phyloP scores from a whole-genome alignment of 53 echinoderm and acorn worm genomes.

The Glandiceps talaboti region DNA sequence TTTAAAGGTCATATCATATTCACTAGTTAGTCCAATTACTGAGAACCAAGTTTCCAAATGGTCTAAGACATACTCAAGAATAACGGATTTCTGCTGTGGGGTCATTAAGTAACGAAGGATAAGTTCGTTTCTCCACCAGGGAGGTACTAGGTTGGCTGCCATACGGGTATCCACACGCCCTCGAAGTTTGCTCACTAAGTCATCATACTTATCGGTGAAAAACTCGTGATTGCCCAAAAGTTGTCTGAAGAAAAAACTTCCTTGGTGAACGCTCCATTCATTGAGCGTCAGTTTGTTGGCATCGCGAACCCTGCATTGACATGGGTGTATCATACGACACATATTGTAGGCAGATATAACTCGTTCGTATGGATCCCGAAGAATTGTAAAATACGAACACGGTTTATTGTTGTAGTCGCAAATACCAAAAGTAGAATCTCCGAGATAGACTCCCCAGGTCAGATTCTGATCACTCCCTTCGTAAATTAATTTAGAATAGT shows the following conservation, averaged over 20 bases:
- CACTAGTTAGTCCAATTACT: slow-evolving; percentile 55
- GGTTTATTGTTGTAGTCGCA: slow-evolving; percentile 35
- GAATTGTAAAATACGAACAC: slow-evolving; percentile 73
- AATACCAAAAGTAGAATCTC: slow-evolving; percentile 71
- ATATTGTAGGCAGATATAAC: slow-evolving; percentile 58
- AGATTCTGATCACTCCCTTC: neutral
- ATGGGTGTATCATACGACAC: slow-evolving; percentile 37
- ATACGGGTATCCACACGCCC: neutral
- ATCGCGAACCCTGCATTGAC: slow-evolving; percentile 51
- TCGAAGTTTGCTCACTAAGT: slow-evolving; percentile 3
- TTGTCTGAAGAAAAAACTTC: slow-evolving; percentile 76
- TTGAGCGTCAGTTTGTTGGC: slow-evolving; percentile 45
- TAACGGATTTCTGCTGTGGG: slow-evolving; percentile 14
- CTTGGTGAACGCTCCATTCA: slow-evolving; percentile 77
- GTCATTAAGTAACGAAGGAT: slow-evolving; percentile 30
- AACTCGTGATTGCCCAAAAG: slow-evolving; percentile 47
- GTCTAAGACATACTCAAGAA: slow-evolving; percentile 37
- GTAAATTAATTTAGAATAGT: neutral
- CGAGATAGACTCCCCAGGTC: slow-evolving; percentile 14
- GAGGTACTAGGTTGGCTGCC: slow-evolving; percentile 17
- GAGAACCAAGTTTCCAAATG: slow-evolving; percentile 78
- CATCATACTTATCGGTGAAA: slow-evolving; percentile 18
- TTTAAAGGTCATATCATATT: slow-evolving; percentile 60
- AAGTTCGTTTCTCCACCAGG: slow-evolving; percentile 62
- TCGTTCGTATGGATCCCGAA: slow-evolving; percentile 73